Base-by-base conservation (phyloP, 2,113 vertebrate species). In the Cygnus atratus region DNA sequence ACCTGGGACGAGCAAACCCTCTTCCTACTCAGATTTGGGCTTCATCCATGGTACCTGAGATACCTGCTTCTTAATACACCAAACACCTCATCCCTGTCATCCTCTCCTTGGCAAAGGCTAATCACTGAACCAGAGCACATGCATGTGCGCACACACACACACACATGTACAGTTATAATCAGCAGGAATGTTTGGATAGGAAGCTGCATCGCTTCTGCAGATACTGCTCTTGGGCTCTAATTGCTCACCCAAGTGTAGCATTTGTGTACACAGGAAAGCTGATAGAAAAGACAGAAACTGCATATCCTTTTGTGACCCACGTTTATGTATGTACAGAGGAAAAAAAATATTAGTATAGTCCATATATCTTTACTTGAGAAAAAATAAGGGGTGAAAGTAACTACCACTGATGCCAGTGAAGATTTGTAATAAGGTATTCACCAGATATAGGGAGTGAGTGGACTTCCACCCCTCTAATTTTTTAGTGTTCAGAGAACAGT, bases 301-400 rank as follows among this genome's bases (percentile, higher is more conserved):
- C 3, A 0, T 3, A 15, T 41, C 11, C 0, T 25, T 58, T 82
- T 28, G 1, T 3, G 25, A 21, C 20, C 17, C 57, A 3, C 22
- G 24, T 50, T 50, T 50, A 50, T 50, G 50, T 50, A 50, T 13
- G 21, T 3, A 13, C 12, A 57, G 58, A 76, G 52, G 19, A 35
- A 54, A 14, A 52, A 33, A 79, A 68, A 16, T 0, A 25, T 41
- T 2, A 50, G 5, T 5, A 24, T 4, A 19, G 65, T 16, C 5
- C 50, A 4, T 1, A 3, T 22, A 21, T 3, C 16, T 92, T 71
- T 21, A 48, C 13, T 35, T 24, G 8, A 18, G 33, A 9, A 17
- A n/a, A 57, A 29, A 33, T 3, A 17, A 17, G 4, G 7, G 4
- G 20, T 25, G 10, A 1, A 11, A 31, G 9, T 11, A 33, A 29